phyloP scores from a whole-genome alignment of 1,140 invertebrate species.

The Acyrthosiphon pisum region DNA sequence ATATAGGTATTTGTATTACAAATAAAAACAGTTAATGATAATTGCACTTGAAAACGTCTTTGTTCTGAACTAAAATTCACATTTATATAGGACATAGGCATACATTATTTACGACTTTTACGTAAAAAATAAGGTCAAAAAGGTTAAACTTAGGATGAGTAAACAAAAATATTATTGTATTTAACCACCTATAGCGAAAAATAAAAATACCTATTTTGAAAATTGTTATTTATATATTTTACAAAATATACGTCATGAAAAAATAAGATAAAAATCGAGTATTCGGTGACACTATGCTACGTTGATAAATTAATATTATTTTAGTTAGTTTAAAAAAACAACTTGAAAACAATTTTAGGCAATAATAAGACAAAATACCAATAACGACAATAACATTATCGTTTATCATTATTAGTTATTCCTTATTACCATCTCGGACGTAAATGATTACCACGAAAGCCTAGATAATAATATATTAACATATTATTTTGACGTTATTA shows the following conservation, averaged over 20 bases:
- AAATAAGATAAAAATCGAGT: background rate
- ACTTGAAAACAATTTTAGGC: background rate
- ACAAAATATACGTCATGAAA: background rate
- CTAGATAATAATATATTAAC: background rate
- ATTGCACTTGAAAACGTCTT: background rate
- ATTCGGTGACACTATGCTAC: background rate
- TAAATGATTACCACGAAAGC: background rate
- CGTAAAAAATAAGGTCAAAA: conserved; percentile 43
- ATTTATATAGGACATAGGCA: background rate
- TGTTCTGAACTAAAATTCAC: background rate
- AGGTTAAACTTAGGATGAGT: background rate
- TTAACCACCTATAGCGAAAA: no score
- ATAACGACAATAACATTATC: no score
- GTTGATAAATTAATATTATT: background rate
- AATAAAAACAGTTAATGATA: background rate
- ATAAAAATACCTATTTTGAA: background rate
- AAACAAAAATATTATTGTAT: conserved; percentile 30
- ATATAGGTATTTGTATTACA: background rate
- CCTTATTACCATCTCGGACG: background rate
- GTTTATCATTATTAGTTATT: no score
- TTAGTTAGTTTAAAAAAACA: no score
- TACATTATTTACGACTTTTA: background rate
- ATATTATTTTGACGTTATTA: background rate
- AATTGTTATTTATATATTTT: background rate
- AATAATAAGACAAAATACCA: background rate